phyloP scores from a whole-genome alignment of 1,140 invertebrate species.

The Oreohelix idahoensis region DNA sequence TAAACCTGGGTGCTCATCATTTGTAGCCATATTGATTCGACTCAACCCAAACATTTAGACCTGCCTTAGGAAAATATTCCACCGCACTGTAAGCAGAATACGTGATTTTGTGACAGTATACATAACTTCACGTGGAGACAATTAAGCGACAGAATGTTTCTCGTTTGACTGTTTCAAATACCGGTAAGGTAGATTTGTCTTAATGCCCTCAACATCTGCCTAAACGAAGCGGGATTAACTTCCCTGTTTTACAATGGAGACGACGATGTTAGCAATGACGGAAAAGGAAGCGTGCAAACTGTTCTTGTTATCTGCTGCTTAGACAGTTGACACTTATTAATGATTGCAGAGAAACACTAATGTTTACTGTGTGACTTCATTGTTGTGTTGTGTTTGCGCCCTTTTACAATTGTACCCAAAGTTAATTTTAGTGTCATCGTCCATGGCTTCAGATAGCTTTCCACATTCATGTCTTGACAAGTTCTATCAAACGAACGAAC shows the following conservation, averaged over 20 bases:
- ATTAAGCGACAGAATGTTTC: neutral
- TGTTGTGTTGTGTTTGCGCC: neutral
- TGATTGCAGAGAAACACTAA: neutral
- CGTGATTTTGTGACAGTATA: no score
- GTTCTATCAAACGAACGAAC: neutral
- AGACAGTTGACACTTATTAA: neutral
- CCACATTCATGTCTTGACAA: neutral
- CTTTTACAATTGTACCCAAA: no score
- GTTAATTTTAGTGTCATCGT: no score
- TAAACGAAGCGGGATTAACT: no score
- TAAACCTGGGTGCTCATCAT: no score
- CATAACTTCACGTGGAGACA: no score
- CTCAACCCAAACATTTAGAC: no score
- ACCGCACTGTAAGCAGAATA: no score
- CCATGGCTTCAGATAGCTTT: neutral
- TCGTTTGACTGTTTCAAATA: neutral
- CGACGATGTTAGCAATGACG: neutral
- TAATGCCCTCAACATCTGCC: no score
- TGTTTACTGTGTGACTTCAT: neutral
- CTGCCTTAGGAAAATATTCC: no score
- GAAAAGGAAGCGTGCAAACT: neutral
- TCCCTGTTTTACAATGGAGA: neutral
- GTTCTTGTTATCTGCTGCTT: neutral
- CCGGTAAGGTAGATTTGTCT: no score
- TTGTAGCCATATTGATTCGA: no score